Evolutionary conservation across 2,113 vertebrate genomes (phyloP).

Genomic region (Prunella fulvescens): DNA sequence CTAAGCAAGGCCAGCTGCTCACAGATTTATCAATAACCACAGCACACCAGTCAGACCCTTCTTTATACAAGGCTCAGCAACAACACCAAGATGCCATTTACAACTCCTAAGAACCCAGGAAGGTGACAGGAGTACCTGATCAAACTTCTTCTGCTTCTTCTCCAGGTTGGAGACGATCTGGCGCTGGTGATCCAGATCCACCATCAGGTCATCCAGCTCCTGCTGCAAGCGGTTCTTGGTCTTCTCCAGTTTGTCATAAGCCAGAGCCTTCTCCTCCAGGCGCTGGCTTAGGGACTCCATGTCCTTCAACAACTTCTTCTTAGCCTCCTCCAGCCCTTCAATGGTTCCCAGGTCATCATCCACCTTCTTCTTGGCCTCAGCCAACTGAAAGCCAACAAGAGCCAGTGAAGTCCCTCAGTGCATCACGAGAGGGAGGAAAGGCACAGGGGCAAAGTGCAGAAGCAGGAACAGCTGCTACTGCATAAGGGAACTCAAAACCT

Average conservation of each 20-base stretch:
- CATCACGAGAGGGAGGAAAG: neutral
- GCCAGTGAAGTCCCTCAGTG: neutral
- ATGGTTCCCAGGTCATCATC: slow-evolving; percentile 91
- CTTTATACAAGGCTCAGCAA: neutral
- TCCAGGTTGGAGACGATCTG: slow-evolving; percentile 96
- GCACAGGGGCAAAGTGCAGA: neutral
- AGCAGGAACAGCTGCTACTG: neutral
- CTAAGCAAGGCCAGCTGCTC: neutral
- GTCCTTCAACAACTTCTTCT: slow-evolving; percentile 91
- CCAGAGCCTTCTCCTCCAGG: slow-evolving; percentile 91
- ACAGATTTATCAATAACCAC: neutral
- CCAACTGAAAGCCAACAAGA: slow-evolving; percentile 69
- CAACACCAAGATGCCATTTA: neutral
- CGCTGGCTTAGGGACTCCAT: slow-evolving; percentile 85
- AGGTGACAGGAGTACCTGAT: slow-evolving; percentile 79
- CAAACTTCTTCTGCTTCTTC: slow-evolving; percentile 99
- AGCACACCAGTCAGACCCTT: neutral
- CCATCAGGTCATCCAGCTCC: slow-evolving; percentile 92
- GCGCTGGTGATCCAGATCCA: slow-evolving; percentile 95
- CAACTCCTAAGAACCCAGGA: neutral
- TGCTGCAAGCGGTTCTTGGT: slow-evolving; percentile 96
- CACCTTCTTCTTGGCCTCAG: slow-evolving; percentile 91
- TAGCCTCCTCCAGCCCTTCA: slow-evolving; percentile 90
- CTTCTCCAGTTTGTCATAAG: slow-evolving; percentile 95
- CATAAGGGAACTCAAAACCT: neutral